Percentiles rank a stretch among this genome's conserved stretches.
Conservation (phyloP, 2,888 invertebrate species). For the Cyclophora albipunctata region DNA sequence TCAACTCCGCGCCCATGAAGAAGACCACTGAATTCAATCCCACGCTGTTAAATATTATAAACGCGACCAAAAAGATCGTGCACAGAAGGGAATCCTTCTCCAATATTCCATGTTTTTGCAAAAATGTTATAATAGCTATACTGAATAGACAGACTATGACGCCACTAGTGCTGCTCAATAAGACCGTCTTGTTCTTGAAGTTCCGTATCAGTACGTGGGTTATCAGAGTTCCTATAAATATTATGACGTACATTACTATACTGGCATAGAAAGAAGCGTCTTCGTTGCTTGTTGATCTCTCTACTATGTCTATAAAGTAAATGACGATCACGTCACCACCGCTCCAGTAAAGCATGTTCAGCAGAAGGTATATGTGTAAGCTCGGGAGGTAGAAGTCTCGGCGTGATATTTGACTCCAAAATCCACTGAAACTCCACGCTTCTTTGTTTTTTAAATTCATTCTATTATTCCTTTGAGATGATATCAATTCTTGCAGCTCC, state of each 20-base stretch:
- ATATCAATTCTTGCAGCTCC: constrained; percentile 11
- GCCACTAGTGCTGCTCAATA: not conserved
- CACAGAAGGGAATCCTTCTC: not conserved
- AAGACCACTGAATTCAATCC: not conserved
- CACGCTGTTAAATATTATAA: not conserved
- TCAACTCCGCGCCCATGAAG: constrained; percentile 2
- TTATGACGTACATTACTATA: not conserved
- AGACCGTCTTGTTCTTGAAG: not conserved
- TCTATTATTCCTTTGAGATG: not conserved
- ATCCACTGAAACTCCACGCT: not conserved
- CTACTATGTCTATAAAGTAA: not conserved
- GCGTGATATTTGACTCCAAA: not conserved
- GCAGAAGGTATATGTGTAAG: not conserved
- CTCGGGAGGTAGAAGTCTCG: constrained; percentile 4
- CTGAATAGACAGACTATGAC: not conserved
- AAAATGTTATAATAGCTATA: not conserved
- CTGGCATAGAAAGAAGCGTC: not conserved
- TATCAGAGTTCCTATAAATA: not conserved
- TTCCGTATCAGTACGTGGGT: not conserved
- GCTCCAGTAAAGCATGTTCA: not conserved
- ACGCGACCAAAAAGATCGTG: constrained; percentile 3
- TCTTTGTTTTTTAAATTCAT: not conserved
- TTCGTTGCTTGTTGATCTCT: not conserved
- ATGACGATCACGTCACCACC: not conserved
- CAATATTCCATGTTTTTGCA: not conserved